phyloP scores from a whole-genome alignment of 64 coral and sea anemone species.

The Pocillopora verrucosa region DNA sequence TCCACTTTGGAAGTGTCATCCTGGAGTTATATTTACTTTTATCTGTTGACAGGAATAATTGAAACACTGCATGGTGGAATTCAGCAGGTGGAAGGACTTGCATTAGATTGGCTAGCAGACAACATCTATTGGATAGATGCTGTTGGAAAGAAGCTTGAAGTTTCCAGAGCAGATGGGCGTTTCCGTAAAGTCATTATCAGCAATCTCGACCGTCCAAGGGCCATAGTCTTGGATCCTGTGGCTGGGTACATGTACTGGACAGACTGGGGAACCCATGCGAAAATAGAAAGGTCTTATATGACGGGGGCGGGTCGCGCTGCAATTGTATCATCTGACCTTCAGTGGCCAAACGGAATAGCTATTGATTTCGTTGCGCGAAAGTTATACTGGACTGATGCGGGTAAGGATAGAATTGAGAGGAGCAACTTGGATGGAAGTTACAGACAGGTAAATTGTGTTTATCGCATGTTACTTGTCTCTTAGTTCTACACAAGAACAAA shows the following conservation, averaged over 20 bases:
- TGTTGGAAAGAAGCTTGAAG: constrained; percentile 87
- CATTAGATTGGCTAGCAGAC: constrained; percentile 86
- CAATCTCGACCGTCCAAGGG: constrained; percentile 86
- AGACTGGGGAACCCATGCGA: constrained; percentile 76
- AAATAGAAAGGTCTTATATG: constrained; percentile 73
- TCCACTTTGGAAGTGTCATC: too few relatives aligned
- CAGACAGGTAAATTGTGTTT: constrained; percentile 47
- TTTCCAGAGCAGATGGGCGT: constrained; percentile 84
- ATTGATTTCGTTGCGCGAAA: constrained; percentile 70
- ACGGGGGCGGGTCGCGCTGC: constrained; percentile 51
- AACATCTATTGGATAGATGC: constrained; percentile 98
- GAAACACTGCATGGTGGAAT: constrained; percentile 65
- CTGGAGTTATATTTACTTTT: neutral
- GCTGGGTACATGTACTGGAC: constrained; percentile 94
- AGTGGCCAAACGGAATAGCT: constrained; percentile 90
- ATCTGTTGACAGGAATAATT: constrained; percentile 47
- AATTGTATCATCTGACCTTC: constrained; percentile 42
- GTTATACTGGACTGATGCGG: constrained; percentile 94
- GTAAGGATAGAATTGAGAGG: constrained; percentile 70
- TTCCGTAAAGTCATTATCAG: constrained; percentile 64
- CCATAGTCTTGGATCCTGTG: constrained; percentile 72
- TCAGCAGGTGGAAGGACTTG: constrained; percentile 84
- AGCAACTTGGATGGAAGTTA: constrained; percentile 76
- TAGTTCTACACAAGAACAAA: neutral
- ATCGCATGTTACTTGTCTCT: neutral